Evolutionary conservation across 2,797 vertebrate genomes (phyloP), one percentile per base, ranked within the genome.

Genomic region (Paedocypris micromegethes): DNA sequence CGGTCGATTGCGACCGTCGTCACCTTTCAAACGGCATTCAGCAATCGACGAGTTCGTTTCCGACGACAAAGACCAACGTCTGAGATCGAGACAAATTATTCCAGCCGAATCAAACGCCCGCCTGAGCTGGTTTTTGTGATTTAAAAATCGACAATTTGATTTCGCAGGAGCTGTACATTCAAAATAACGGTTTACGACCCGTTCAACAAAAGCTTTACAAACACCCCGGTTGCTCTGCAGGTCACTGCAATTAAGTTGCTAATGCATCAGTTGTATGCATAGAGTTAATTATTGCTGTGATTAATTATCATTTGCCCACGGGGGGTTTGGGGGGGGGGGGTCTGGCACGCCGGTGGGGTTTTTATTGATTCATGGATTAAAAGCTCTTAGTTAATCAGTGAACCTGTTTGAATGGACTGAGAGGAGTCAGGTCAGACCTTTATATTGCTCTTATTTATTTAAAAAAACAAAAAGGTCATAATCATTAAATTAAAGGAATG

Each of bases 1-100:
- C 65, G 72, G 57, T 78, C 75, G 73, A 75, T 80, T 77, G 80
- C 84, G 78, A 84, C 52, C 71, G 63, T 53, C 6, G 37, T 39
- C 61, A 65, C 53, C 53, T 43, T 49, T 46, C 9, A 49, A 46
- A 56, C 45, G 5, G 5, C 42, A 38, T 37, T 4, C 50, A 53
- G 38, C 57, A 50, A 42, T 5, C 9, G n/a, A 1, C 9, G 46
- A 23, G 38, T 46, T 47, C 2, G n/a, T 23, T 23, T 23, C 7
- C 45, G 38, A 9, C 6, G 9, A 7, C 6, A 1, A 58, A 49
- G 23, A 23, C 23, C 23, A 23, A 23, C 23, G 23, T 23, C 23
- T 23, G 23, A 23, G 23, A 23, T 23, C 23, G 23, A 23, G 23
- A 23, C 23, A 23, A 23, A 23, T 23, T 23, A 23, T 23, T 23